A percentile compares a stretch with the other conserved stretches of the same genome.
phyloP scores from a whole-genome alignment of 2,797 vertebrate species.

The Limnodromus scolopaceus region DNA sequence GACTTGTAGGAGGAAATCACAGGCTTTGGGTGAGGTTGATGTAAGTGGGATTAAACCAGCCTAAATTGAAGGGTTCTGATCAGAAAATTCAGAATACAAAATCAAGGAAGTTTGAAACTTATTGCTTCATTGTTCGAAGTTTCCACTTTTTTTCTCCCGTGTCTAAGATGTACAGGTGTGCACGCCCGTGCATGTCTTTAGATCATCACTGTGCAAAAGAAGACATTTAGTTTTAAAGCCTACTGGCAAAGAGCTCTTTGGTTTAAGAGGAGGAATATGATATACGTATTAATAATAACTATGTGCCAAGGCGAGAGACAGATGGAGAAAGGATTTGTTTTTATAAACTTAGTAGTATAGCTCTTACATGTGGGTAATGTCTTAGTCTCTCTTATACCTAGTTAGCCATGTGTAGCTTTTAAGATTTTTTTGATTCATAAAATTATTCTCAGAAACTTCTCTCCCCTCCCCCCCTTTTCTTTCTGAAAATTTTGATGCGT shows the following conservation, averaged over 20 bases:
- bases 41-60: background rate
- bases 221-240: background rate
- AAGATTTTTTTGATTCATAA: background rate
- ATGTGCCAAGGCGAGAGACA: background rate
- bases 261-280: background rate
- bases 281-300: background rate
- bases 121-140: background rate
- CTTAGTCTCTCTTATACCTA: background rate
- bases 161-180: background rate
- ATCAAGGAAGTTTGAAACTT: background rate
- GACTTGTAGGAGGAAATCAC: background rate
- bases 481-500: background rate
- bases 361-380: background rate
- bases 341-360: constrained; percentile 26
- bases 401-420: background rate
- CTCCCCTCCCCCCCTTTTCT: background rate
- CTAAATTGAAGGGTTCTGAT: background rate
- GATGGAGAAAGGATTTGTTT: constrained; percentile 19
- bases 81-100: background rate
- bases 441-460: background rate
- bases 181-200: fast-evolving
- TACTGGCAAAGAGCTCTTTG: background rate
- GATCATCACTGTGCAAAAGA: background rate
- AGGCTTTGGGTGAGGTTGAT: background rate
- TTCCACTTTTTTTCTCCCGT: background rate